These are phyloP conservation scores for Seladonia tumulorum DNA, from an alignment of 2,888 invertebrate species.

Conservation along the genomic window DNA sequence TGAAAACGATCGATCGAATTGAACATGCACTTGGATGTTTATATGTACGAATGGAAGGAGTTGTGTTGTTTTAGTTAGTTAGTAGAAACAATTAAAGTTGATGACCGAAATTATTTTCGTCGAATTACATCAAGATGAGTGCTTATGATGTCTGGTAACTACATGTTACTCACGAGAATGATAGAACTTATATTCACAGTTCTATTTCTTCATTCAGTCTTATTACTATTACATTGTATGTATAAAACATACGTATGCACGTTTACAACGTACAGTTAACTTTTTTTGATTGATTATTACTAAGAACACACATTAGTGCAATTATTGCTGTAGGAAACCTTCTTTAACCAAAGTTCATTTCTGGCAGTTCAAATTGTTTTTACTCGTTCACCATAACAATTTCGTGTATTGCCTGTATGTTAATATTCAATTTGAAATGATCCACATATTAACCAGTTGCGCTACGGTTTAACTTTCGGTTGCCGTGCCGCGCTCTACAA, in stretches of 20 bases:
- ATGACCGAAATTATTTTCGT: background rate
- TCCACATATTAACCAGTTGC: background rate
- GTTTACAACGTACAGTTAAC: background rate
- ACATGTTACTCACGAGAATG: background rate
- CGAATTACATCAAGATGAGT: background rate
- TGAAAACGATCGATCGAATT: background rate
- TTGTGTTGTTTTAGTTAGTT: background rate
- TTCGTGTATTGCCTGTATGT: background rate
- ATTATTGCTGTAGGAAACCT: background rate
- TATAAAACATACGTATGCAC: background rate
- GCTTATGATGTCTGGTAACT: no score
- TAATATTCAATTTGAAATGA: background rate
- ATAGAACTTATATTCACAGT: conserved; percentile 6
- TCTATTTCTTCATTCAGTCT: background rate
- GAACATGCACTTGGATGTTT: conserved; percentile 10
- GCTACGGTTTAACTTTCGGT: no score
- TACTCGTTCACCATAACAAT: background rate
- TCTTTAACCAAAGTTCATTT: conserved; percentile 27
- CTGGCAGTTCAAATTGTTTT: background rate
- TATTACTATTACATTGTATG: background rate
- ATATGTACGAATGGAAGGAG: background rate
- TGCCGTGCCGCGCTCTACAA: no score
- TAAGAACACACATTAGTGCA: background rate
- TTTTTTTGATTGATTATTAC: background rate
- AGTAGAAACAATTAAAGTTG: background rate